Base-by-base conservation (phyloP, 2,113 vertebrate genomes). In the Hippocampus guttulatus region DNA sequence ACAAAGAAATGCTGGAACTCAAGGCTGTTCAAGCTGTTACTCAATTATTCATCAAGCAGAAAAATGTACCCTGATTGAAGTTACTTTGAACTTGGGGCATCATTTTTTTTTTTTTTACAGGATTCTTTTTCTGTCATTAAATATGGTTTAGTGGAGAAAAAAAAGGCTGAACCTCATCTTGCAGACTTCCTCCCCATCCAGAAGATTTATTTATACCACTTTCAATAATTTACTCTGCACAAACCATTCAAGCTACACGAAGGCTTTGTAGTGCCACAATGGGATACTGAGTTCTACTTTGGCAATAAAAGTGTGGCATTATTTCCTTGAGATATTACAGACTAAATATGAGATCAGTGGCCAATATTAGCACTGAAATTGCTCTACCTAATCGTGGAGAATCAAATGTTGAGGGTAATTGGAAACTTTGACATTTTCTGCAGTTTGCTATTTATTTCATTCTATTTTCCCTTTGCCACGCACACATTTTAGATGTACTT, bases 41-140 rank as follows among this genome's bases (percentile, higher is more conserved):
- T 93, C 89, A 93, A 93, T 92, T 91, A 93, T 93, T 93, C 89
- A 93, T 92, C 87, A 88, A 86, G 89, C 82, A 73, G 76, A 90
- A 87, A 91, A 91, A 91, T 89, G 89, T 85, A 90, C 90, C 88
- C 87, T 92, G 90, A 92, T 89, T 92, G 90, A 92, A 92, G 90
- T 89, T 89, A 77, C 89, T 93, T 92, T 93, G 91, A 93, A 92
- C 90, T 90, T 81, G 82, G 84, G 85, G 85, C 89, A 90, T 90
- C 86, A 86, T n/a, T 92, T 90, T 89, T 89, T 33, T 18, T 33
- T 18, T 33, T 60, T 33, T 30, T 60, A 86, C 80, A 77, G 87
- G 81, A 85, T 79, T 79, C 75, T 74, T 64, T 60, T 55, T 67
- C 54, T 51, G 70, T 66, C 23, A 27, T 43, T 64, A 77, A 65